These are phyloP conservation scores for Macrophya alboannulata DNA, from an alignment of 2,888 invertebrate species.

Conservation along the genomic window DNA sequence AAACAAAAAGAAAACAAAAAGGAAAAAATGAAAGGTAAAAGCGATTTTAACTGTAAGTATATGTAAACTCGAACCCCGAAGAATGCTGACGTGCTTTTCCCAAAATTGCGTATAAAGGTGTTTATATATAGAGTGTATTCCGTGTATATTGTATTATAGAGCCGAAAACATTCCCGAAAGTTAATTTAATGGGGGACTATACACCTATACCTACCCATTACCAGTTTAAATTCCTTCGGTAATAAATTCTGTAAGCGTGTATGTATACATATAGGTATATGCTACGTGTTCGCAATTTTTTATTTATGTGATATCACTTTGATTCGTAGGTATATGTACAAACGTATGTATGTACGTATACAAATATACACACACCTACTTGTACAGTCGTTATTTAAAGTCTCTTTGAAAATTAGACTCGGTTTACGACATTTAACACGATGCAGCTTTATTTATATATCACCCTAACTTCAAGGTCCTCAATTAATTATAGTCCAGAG, in stretches of 20 bases:
- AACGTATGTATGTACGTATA: no score
- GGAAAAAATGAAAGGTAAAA: neutral
- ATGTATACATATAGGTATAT: neutral
- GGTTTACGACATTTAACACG: neutral
- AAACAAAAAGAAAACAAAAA: neutral
- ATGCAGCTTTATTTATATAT: conserved; percentile 11
- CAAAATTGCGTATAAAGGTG: neutral
- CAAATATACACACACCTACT: no score
- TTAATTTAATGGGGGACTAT: conserved; percentile 33
- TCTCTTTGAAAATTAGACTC: neutral
- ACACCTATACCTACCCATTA: neutral
- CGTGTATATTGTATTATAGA: neutral
- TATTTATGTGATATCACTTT: neutral
- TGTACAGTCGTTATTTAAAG: neutral
- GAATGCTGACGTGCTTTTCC: neutral
- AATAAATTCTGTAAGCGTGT: conserved; percentile 15
- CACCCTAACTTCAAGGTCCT: neutral
- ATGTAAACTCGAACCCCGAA: neutral
- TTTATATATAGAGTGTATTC: neutral
- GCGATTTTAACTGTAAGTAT: neutral
- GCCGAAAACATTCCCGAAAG: conserved; percentile 31
- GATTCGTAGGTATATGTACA: neutral
- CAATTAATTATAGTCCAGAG: neutral
- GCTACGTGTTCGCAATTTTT: neutral
- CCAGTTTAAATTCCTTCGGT: conserved; percentile 2